Percentiles rank a stretch among this genome's conserved stretches.
These are phyloP conservation scores for Rhingia campestris DNA, from an alignment of 2,888 invertebrate species.

Conservation along the genomic window DNA sequence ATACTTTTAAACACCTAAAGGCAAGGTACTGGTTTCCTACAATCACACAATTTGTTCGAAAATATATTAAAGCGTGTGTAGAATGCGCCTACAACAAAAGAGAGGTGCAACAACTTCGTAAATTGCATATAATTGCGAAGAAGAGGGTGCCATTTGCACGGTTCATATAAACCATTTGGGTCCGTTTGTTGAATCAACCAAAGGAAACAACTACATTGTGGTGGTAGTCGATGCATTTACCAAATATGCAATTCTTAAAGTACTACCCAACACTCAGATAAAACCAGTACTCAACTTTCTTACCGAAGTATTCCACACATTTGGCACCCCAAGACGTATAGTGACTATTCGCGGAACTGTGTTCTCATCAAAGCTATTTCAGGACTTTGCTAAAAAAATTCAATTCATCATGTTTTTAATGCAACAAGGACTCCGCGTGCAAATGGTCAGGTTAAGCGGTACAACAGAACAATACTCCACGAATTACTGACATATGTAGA, in stretches of 20 bases:
- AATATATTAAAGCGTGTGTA: slow-evolving; percentile 25
- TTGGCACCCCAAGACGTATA: no score
- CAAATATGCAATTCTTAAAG: slow-evolving; percentile 14
- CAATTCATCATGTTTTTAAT: no score
- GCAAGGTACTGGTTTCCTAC: slow-evolving; percentile 46
- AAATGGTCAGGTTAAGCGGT: no score
- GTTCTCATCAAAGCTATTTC: no score
- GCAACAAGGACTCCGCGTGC: no score
- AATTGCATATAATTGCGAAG: slow-evolving; percentile 30
- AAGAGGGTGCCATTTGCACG: slow-evolving; percentile 33
- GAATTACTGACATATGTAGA: no score
- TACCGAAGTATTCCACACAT: no score
- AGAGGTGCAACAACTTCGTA: slow-evolving; percentile 33
- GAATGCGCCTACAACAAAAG: slow-evolving; percentile 46
- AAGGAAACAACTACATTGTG: slow-evolving; percentile 25
- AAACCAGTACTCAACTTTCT: no score
- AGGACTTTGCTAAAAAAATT: no score
- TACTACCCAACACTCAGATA: slow-evolving; percentile 7
- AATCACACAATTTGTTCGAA: slow-evolving; percentile 29
- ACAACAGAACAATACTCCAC: no score
- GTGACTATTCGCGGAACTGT: no score
- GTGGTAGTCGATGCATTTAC: slow-evolving; percentile 29
- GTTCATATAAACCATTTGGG: slow-evolving; percentile 36
- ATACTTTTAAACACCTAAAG: slow-evolving; percentile 13
- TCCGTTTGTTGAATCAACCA: slow-evolving; percentile 32